phyloP scores from a whole-genome alignment of 2,113 vertebrate genomes.

The Rhea americana region DNA sequence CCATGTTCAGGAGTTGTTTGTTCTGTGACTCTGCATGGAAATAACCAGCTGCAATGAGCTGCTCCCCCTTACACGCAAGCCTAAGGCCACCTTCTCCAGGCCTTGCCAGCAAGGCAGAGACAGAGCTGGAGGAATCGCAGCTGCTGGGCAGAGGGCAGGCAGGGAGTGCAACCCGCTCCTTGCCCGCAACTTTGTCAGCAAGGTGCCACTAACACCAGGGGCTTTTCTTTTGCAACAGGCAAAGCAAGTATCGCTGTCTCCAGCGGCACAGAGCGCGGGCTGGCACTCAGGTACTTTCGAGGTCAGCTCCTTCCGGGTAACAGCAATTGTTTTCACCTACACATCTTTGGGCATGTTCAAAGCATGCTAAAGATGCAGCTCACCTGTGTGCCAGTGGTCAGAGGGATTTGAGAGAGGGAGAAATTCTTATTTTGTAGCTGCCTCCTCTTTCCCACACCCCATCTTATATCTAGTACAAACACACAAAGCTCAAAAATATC shows the following conservation, averaged over 20 bases:
- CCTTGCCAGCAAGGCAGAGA: fast-evolving
- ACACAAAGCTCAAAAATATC: not conserved
- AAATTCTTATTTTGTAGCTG: not conserved
- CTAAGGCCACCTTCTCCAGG: not conserved
- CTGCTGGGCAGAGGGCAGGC: not conserved
- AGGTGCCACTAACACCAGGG: not conserved
- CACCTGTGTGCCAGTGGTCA: not conserved
- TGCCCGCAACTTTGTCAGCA: not conserved
- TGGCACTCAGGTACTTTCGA: fast-evolving
- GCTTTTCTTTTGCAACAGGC: not conserved
- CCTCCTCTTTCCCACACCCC: not conserved
- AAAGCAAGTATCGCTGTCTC: not conserved
- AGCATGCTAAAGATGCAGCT: fast-evolving
- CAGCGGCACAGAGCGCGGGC: not conserved
- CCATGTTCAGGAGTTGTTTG: not conserved
- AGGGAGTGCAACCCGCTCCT: not conserved
- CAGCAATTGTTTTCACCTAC: not conserved
- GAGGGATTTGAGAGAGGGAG: not conserved
- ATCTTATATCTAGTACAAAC: not conserved
- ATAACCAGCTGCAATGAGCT: not conserved
- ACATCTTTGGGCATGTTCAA: fast-evolving
- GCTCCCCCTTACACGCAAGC: not conserved
- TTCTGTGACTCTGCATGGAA: not conserved
- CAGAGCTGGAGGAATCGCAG: not conserved
- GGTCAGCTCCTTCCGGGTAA: not conserved